These are phyloP conservation scores for Remorina albescens DNA, from an alignment of 2,797 vertebrate species.

Conservation along the genomic window DNA sequence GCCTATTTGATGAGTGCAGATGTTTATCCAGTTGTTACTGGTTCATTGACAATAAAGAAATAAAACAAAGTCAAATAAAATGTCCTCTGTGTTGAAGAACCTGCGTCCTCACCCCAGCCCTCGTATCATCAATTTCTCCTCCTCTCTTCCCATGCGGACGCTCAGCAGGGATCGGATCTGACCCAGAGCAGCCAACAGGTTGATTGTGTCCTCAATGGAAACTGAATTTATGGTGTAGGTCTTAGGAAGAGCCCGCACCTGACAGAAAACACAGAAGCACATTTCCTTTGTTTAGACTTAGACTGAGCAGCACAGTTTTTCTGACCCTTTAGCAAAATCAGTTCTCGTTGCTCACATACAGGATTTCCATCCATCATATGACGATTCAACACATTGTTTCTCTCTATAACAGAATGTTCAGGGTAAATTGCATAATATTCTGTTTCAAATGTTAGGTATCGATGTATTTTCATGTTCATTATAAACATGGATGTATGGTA, in stretches of 20 bases:
- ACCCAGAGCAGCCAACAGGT: constrained; percentile 92
- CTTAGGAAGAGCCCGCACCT: constrained; percentile 92
- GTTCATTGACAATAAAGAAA: no score
- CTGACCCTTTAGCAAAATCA: no score
- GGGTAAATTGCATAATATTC: background rate
- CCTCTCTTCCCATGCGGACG: constrained; percentile 95
- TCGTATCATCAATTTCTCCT: constrained; percentile 98
- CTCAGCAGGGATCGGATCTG: constrained; percentile 96
- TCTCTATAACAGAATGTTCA: no score
- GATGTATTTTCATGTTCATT: background rate
- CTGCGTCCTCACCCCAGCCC: constrained; percentile 90
- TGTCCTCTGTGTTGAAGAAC: background rate
- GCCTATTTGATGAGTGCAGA: no score
- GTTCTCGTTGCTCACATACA: no score
- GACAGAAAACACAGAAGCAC: constrained; percentile 4
- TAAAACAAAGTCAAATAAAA: background rate
- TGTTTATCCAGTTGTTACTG: no score
- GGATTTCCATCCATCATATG: no score
- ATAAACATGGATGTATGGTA: no score
- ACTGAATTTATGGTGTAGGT: constrained; percentile 96
- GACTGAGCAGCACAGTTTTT: background rate
- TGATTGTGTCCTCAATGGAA: constrained; percentile 96
- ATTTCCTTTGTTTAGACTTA: background rate
- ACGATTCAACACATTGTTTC: no score
- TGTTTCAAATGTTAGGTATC: background rate